These are phyloP conservation scores for Phasia obesa DNA, from an alignment of 2,888 invertebrate species.

Conservation along the genomic window DNA sequence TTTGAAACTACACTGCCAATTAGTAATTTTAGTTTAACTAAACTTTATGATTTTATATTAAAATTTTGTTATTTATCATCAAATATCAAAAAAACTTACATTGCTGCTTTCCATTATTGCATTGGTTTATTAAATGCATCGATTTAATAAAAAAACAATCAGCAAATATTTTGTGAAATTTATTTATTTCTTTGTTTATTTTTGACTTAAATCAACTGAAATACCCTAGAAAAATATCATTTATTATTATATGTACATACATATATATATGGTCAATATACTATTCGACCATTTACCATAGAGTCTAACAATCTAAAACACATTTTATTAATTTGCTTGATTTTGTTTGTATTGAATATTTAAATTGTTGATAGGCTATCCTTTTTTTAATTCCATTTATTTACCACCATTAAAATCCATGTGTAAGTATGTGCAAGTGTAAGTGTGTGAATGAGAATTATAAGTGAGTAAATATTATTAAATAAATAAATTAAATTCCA, in stretches of 20 bases:
- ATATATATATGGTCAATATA: neutral
- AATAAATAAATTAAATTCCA: constrained; percentile 55
- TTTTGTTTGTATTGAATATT: constrained; percentile 22
- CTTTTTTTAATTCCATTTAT: neutral
- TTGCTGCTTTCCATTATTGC: too few relatives aligned
- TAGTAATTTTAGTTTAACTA: too few relatives aligned
- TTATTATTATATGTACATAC: too few relatives aligned
- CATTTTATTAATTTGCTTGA: neutral
- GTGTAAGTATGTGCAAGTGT: neutral
- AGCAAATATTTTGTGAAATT: neutral
- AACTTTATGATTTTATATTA: too few relatives aligned
- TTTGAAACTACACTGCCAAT: too few relatives aligned
- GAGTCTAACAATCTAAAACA: neutral
- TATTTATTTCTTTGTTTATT: neutral
- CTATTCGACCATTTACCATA: neutral
- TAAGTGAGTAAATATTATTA: constrained; percentile 39
- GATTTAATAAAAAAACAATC: neutral
- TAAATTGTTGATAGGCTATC: constrained; percentile 32
- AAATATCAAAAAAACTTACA: too few relatives aligned
- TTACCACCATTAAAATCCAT: too few relatives aligned
- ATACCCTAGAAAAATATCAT: constrained; percentile 4
- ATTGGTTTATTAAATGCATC: neutral
- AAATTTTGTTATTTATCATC: too few relatives aligned
- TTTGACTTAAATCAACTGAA: constrained; percentile 13
- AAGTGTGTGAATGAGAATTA: neutral